Percentiles rank a stretch among this genome's conserved stretches.
Conservation (phyloP, 2,113 vertebrate genomes). For the Ceyx melanurus region DNA sequence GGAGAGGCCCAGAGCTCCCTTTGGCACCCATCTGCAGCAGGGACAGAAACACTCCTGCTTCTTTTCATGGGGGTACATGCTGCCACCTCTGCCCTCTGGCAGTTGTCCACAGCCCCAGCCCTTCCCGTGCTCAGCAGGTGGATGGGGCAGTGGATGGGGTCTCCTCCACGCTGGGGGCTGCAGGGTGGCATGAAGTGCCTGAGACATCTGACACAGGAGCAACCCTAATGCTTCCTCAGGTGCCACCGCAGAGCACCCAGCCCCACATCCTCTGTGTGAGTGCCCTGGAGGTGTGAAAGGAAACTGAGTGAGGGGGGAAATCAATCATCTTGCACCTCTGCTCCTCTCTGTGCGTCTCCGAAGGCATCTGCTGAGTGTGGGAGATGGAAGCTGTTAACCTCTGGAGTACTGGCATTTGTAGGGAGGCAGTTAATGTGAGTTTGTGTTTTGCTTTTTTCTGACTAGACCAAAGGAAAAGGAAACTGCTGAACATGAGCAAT, state of each 20-base stretch:
- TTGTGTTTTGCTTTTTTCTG: neutral
- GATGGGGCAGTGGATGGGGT: accelerated
- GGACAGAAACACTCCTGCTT: neutral
- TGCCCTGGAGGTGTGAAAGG: neutral
- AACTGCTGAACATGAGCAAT: neutral
- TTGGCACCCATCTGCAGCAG: neutral
- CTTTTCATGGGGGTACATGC: accelerated
- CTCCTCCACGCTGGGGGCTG: neutral
- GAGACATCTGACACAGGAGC: neutral
- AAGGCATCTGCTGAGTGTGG: neutral
- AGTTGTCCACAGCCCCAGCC: neutral
- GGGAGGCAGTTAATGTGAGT: neutral
- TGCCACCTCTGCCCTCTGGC: neutral
- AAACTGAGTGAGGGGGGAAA: accelerated
- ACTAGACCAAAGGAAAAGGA: neutral
- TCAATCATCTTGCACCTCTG: neutral
- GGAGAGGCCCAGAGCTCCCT: neutral
- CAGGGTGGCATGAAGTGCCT: neutral
- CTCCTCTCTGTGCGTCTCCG: neutral
- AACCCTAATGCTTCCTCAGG: neutral
- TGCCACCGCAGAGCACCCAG: accelerated
- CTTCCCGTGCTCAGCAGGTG: accelerated
- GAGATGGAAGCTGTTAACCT: neutral
- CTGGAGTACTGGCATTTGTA: neutral
- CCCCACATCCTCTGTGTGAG: neutral